Conservation (phyloP, 2,888 invertebrate genomes). For the Agelastica alni region DNA sequence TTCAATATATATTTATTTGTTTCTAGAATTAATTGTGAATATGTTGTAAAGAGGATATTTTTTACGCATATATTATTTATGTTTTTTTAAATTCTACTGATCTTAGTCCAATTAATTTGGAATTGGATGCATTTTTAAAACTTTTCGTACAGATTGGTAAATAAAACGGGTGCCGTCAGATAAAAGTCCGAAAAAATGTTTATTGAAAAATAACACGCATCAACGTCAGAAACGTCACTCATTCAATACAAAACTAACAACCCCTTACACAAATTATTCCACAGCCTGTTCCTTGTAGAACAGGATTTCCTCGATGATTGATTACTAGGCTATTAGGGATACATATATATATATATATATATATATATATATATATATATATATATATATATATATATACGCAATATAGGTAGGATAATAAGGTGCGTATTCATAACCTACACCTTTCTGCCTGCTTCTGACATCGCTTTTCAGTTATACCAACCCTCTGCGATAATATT, state of each 20-base stretch:
- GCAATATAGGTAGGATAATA: slow-evolving; percentile 43
- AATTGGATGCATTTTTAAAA: background rate
- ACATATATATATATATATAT: too few species aligned
- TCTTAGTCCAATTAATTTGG: too few species aligned
- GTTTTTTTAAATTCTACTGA: too few species aligned
- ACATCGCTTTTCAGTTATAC: slow-evolving; percentile 36
- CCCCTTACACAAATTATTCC: slow-evolving; percentile 18
- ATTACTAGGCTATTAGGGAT: slow-evolving; percentile 39
- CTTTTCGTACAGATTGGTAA: too few species aligned
- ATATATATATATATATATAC: too few species aligned
- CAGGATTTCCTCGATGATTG: slow-evolving; percentile 41
- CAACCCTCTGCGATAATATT: slow-evolving; percentile 15
- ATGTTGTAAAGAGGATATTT: too few species aligned
- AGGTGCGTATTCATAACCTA: slow-evolving; percentile 45
- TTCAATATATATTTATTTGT: too few species aligned
- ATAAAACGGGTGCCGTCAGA: background rate
- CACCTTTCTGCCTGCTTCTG: slow-evolving; percentile 44
- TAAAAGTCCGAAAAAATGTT: slow-evolving; percentile 1
- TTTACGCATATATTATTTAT: too few species aligned
- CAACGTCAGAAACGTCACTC: slow-evolving; percentile 19
- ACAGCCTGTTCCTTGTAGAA: slow-evolving; percentile 24
- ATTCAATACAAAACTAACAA: slow-evolving; percentile 15
- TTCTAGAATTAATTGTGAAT: too few species aligned
- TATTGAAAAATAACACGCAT: slow-evolving; percentile 18
- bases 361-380: too few species aligned